Base-by-base conservation (phyloP, 2,113 vertebrate genomes). In the Erythrocercus mccallii region DNA sequence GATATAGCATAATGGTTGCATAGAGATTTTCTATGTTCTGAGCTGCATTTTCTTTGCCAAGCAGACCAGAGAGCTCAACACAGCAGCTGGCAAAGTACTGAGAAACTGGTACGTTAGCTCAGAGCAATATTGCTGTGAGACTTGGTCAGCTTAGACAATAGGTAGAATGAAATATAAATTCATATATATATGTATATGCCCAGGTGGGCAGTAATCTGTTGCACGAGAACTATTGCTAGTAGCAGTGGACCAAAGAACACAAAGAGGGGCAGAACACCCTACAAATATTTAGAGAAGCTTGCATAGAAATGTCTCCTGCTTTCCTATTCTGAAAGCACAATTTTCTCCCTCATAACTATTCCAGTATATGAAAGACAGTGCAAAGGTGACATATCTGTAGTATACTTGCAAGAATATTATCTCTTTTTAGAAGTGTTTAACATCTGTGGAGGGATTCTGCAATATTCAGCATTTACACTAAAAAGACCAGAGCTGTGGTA, bases 391-490 rank as follows among this genome's bases (percentile, higher is more conserved):
- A 66, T 45, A n/a, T 44, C 20, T 30, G 9, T 50, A 35, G 15
- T 18, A 38, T 23, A 20, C 7, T 56, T 73, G 13, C 27, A 40
- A 48, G 37, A 25, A 20, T 50, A 54, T 48, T 47, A 4, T 2
- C 7, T 47, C 4, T 30, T 66, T 48, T 82, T 74, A 50, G 19
- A 48, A 19, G 2, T 31, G 28, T 35, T 62, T 47, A 38, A 3
- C 6, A 47, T 35, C 30, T 53, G 0, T 51, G 12, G 18, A 5
- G 11, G 9, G 1, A 70, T 85, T 57, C 35, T 0, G 2, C n/a
- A n/a, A 40, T n/a, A n/a, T 28, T 71, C 11, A 40, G 12, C n/a
- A 58, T 68, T 90, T 57, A 44, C 33, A 56, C 15, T 25, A 50
- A 73, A 38, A 5, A 50, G 6, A 44, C 3, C 6, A 66, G 5